Percentiles rank a stretch among this genome's conserved stretches.
Conservation (phyloP, 2,113 vertebrate genomes). For the Pongo abelii region DNA sequence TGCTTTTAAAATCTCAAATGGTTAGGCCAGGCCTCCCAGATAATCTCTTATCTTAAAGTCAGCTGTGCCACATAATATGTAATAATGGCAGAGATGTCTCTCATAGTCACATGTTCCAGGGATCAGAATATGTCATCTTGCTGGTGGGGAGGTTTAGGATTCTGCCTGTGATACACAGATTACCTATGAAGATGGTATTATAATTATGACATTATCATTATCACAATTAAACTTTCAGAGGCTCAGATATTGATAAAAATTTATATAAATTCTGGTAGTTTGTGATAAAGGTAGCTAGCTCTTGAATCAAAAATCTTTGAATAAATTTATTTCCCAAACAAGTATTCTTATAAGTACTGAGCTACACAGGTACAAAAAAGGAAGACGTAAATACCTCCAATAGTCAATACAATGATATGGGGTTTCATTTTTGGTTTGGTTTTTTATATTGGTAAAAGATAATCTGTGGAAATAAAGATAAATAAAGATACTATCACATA, state of each 20-base stretch:
- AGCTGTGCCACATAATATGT: not conserved
- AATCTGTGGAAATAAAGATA: not conserved
- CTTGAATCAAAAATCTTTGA: not conserved
- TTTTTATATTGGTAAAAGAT: not conserved
- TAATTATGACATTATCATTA: not conserved
- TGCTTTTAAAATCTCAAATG: not conserved
- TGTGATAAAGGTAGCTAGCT: not conserved
- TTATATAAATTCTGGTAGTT: not conserved
- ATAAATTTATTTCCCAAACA: not conserved
- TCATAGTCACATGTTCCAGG: not conserved
- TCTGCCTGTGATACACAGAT: not conserved
- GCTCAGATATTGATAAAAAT: not conserved
- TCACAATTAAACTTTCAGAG: not conserved
- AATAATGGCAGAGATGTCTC: not conserved
- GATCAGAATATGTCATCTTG: not conserved
- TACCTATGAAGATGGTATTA: not conserved
- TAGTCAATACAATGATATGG: not conserved
- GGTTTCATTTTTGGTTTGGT: not conserved
- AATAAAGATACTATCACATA: not conserved
- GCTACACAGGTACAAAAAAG: not conserved
- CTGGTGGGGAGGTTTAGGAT: rapidly evolving
- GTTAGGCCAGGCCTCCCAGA: not conserved
- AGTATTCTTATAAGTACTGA: not conserved
- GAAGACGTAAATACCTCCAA: not conserved
- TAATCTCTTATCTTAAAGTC: not conserved